These are phyloP conservation scores for Apteryx owenii DNA, from an alignment of 2,113 vertebrate species.

Conservation along the genomic window DNA sequence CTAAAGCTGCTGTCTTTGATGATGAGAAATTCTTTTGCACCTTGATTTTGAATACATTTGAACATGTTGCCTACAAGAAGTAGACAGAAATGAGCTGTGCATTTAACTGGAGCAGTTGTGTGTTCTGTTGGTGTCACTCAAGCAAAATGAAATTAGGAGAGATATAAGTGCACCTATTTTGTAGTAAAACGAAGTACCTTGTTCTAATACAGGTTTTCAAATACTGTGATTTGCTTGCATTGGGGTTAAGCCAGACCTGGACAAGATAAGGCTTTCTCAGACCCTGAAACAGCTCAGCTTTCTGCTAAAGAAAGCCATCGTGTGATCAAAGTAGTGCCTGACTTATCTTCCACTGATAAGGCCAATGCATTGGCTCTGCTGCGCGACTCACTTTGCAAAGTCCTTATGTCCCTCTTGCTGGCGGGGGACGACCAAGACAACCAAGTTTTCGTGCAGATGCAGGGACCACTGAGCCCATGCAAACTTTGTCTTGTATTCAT, in stretches of 20 bases:
- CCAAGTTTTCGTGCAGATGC: not conserved
- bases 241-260: not conserved
- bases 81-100: constrained; percentile 50
- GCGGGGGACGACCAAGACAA: not conserved
- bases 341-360: not conserved
- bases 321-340: not conserved
- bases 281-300: not conserved
- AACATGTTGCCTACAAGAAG: constrained; percentile 50
- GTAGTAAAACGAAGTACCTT: not conserved
- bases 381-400: fast-evolving
- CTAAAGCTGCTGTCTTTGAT: constrained; percentile 42
- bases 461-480: not conserved
- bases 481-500: not conserved
- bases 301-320: not conserved
- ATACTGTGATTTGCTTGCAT: not conserved
- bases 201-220: not conserved
- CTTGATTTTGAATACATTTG: constrained; percentile 58
- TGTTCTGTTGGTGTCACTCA: constrained; percentile 59
- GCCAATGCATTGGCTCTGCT: fast-evolving
- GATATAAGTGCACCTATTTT: not conserved
- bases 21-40: constrained; percentile 31
- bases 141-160: not conserved
- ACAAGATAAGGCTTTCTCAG: not conserved
- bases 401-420: not conserved
- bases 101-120: constrained; percentile 54